Base-by-base conservation (phyloP, 2,888 invertebrate genomes). In the Protula sp. region DNA sequence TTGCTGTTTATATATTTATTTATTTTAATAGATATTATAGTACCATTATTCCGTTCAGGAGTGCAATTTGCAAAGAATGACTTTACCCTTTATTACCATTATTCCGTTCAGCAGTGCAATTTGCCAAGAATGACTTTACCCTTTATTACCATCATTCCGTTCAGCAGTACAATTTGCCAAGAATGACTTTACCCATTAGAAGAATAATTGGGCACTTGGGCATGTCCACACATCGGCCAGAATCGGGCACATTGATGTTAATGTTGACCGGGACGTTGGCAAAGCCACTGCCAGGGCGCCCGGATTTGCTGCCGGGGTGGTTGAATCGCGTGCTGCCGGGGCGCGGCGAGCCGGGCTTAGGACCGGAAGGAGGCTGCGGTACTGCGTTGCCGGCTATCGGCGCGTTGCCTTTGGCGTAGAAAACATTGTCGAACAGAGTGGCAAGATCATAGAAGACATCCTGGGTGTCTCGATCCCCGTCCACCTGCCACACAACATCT, bases 171-270 rank as follows among this genome's bases (percentile, higher is more conserved):
- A n/a, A n/a, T n/a, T n/a, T n/a, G n/a, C n/a, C n/a, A n/a, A n/a
- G n/a, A n/a, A n/a, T n/a, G n/a, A n/a, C n/a, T n/a, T n/a, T n/a
- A 78, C 84, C 84, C n/a, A 93, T 84, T 57, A 94, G 86, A 90
- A 93, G 93, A 68, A 94, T 86, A 57, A 94, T 89, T 55, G 94
- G 94, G 74, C 72, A 72, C 22, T 67, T 38, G 1, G 77, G 76
- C 3, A 77, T 62, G n/a, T 66, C 73, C 3, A 62, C 63, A 55
- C 69, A 72, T 9, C 78, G 63, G n/a, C 77, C 77, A 38, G 69
- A 67, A 54, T 78, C 78, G 1, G 47, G 38, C n/a, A 47, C 47
- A 31, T 64, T 63, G 38, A 68, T 65, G 9, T 63, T 60, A 54
- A 75, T 67, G 3, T 65, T 63, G 5, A 70, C 60, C 2, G 58